phyloP scores from a whole-genome alignment of 2,888 invertebrate genomes.

The Brenthis daphne region DNA sequence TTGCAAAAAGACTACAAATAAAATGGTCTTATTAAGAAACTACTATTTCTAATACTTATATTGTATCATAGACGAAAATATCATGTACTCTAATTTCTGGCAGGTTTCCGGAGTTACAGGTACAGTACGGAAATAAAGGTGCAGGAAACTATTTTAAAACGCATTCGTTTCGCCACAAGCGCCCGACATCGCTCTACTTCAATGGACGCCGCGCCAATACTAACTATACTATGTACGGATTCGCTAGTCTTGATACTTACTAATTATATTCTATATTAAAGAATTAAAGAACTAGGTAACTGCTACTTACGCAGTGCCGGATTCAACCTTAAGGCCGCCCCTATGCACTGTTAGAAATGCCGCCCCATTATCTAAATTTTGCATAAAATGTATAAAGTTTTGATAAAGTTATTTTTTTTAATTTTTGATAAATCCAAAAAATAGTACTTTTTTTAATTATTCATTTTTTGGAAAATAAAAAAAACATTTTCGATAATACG shows the following conservation, averaged over 20 bases:
- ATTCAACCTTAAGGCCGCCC: too few relatives aligned
- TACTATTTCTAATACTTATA: background rate
- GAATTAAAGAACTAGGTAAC: background rate
- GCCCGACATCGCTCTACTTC: slow-evolving; percentile 69
- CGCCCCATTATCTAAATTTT: too few relatives aligned
- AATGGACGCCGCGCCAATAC: slow-evolving; percentile 66
- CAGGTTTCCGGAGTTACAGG: slow-evolving; percentile 43
- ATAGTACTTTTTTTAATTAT: too few relatives aligned
- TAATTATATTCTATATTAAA: background rate
- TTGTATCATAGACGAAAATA: slow-evolving; percentile 11
- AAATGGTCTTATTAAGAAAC: too few relatives aligned
- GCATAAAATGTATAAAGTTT: too few relatives aligned
- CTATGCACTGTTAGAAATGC: too few relatives aligned
- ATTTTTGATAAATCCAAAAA: too few relatives aligned
- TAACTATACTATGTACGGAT: slow-evolving; percentile 52
- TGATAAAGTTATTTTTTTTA: too few relatives aligned
- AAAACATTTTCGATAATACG: too few relatives aligned
- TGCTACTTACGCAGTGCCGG: background rate
- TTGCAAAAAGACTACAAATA: too few relatives aligned
- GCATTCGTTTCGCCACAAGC: slow-evolving; percentile 58
- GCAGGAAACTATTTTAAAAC: slow-evolving; percentile 60
- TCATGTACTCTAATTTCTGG: slow-evolving; percentile 30
- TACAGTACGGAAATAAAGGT: slow-evolving; percentile 33
- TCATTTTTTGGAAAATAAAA: too few relatives aligned
- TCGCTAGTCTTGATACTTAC: slow-evolving; percentile 50